Percentiles rank a stretch among this genome's conserved stretches.
These are phyloP conservation scores for Capromys pilorides DNA, from an alignment of 2,797 vertebrate genomes.

Conservation along the genomic window DNA sequence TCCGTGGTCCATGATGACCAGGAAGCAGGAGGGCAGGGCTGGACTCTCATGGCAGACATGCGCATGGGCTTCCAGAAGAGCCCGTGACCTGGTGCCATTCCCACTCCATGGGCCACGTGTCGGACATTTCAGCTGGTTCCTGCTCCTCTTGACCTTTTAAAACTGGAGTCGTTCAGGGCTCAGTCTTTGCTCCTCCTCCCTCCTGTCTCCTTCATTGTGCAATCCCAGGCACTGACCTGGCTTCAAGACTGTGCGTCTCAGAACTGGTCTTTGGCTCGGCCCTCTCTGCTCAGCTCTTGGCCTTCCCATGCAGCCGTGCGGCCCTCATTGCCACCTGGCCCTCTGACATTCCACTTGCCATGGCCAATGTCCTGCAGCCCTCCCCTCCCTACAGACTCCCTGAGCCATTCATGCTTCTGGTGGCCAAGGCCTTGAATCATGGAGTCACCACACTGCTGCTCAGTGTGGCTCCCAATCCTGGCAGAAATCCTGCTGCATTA, in stretches of 20 bases:
- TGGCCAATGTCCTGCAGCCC: too few species aligned
- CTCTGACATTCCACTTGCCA: too few species aligned
- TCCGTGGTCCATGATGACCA: background rate
- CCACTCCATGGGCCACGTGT: background rate
- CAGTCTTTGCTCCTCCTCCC: background rate
- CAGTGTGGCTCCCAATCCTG: background rate
- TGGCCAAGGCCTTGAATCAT: background rate
- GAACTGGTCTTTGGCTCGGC: background rate
- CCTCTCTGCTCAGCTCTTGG: background rate
- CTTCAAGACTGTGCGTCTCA: background rate
- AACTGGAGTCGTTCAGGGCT: background rate
- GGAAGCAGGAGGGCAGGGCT: background rate
- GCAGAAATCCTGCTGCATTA: background rate
- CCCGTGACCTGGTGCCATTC: background rate
- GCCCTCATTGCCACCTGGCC: background rate
- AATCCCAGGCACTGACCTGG: background rate
- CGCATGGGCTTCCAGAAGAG: background rate
- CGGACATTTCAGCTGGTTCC: background rate
- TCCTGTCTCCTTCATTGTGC: background rate
- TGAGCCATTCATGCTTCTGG: background rate
- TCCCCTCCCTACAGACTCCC: background rate
- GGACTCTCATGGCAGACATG: background rate
- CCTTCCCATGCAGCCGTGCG: accelerated
- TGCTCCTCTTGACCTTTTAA: background rate
- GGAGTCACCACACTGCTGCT: background rate